phyloP scores from a whole-genome alignment of 2,888 invertebrate genomes.

The Clanis bilineata region DNA sequence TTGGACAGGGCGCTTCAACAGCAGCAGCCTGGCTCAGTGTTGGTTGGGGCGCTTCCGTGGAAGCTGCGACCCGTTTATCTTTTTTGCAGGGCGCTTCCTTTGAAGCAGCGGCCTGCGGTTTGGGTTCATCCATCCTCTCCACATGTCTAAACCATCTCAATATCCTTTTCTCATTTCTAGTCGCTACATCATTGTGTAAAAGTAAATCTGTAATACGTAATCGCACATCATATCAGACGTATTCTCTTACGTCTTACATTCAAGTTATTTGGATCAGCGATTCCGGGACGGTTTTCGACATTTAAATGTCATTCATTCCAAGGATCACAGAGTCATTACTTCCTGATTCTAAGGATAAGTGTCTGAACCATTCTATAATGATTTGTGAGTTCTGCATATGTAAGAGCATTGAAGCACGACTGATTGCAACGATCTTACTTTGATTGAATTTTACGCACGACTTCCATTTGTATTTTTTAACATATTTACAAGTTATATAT shows the following conservation, averaged over 20 bases:
- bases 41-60: too few relatives aligned
- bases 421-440: background rate
- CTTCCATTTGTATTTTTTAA: background rate
- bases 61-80: too few relatives aligned
- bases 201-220: background rate
- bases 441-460: background rate
- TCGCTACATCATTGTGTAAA: too few relatives aligned
- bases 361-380: background rate
- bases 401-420: background rate
- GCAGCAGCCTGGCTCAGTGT: too few relatives aligned
- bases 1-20: too few relatives aligned
- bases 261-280: conserved; percentile 18
- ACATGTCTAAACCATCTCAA: too few relatives aligned
- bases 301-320: conserved; percentile 49
- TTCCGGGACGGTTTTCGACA: conserved; percentile 47
- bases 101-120: too few relatives aligned
- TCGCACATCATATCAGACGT: background rate
- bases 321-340: conserved; percentile 31
- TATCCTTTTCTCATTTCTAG: too few relatives aligned
- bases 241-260: background rate
- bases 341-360: conserved; percentile 29
- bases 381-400: background rate
- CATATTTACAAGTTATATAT: too few relatives aligned
- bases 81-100: too few relatives aligned
- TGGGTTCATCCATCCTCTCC: too few relatives aligned